Evolutionary conservation across 2,888 invertebrate species (phyloP), one percentile per base, ranked within the genome.

Genomic region (Dynastes maya): DNA sequence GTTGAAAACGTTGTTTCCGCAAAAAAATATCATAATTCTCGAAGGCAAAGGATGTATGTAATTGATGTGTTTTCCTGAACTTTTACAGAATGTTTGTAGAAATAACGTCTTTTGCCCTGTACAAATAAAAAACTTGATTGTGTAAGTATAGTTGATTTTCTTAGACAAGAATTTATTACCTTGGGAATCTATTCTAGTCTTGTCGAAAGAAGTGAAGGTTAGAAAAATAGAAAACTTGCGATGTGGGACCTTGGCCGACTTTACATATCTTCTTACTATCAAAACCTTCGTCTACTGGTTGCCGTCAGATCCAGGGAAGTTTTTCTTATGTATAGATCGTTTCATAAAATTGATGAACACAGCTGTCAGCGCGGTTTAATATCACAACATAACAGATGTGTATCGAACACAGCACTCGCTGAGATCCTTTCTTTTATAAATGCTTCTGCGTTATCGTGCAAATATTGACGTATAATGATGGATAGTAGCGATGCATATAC

Each of bases 331-430:
- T 49, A 67, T 67, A 67, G 45, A 67, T 45, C 27, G 67, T 67
- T 67, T 67, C 22, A n/a, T 22, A 11, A 67, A 67, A 67, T 67
- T 67, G 67, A 67, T 67, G 67, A 67, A 67, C 49, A 49, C 22
- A 67, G 67, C 67, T 67, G 67, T 67, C 67, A 49, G 67, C 45
- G 45, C 49, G 67, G 67, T 67, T 67, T 67, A 67, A 67, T 67
- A 67, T 45, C 45, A 45, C 9, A 67, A 45, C 45, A 45, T 49
- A 67, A 27, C 67, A 67, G 49, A 67, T 67, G 67, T 22, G 67
- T 67, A 67, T 67, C 49, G 49, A 13, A 49, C 22, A 63, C 11
- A 27, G 32, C 29, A 29, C 63, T n/a, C 29, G 13, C 11, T 2
- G 13, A 32, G 32, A 63, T 32, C 32, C 63, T 63, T 11, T 9